A percentile compares a stretch with the other conserved stretches of the same genome.
These are phyloP conservation scores for Alethe diademata DNA, from an alignment of 2,113 vertebrate genomes.

Conservation along the genomic window DNA sequence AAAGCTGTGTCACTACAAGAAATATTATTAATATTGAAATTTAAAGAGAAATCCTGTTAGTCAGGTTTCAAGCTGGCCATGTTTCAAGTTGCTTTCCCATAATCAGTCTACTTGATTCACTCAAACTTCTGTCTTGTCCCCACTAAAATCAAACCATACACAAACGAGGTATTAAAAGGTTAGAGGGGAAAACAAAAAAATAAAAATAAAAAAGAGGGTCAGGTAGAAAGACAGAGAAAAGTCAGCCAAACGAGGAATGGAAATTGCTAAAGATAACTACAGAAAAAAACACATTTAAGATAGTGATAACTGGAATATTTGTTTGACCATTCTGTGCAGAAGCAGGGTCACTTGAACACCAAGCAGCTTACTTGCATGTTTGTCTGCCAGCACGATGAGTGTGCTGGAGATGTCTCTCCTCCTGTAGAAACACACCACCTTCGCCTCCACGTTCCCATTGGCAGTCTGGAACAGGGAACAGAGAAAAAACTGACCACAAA, in stretches of 20 bases:
- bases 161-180: background rate
- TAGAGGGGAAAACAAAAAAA: background rate
- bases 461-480: constrained; percentile 86
- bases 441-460: constrained; percentile 97
- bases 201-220: too few relatives aligned
- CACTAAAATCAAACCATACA: background rate
- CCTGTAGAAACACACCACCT: constrained; percentile 98
- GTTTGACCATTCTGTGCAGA: background rate
- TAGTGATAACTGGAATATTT: background rate
- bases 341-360: background rate
- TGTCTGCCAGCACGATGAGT: constrained; percentile 95
- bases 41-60: background rate
- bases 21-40: background rate
- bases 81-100: background rate
- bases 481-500: background rate
- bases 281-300: background rate
- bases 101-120: background rate
- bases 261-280: background rate
- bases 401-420: constrained; percentile 94
- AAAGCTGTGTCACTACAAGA: background rate
- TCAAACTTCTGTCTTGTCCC: background rate
- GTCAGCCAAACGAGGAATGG: background rate
- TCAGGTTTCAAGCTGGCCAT: background rate
- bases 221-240: background rate
- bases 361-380: constrained; percentile 92